These are phyloP conservation scores for Grus americana DNA, from an alignment of 2,113 vertebrate species.

Conservation along the genomic window DNA sequence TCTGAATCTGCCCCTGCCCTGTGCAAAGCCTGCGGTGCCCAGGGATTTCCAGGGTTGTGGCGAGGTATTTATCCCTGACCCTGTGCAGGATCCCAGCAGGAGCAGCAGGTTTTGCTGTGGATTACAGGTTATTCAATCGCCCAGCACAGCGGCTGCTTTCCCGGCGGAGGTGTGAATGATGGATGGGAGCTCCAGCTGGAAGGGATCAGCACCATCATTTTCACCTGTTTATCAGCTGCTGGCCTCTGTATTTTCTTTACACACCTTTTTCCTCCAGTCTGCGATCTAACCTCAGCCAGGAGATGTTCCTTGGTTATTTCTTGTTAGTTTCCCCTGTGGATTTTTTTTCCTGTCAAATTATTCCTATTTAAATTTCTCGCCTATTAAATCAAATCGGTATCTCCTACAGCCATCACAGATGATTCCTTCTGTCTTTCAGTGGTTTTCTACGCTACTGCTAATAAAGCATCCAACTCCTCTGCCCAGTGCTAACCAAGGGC, in stretches of 20 bases:
- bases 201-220: background rate
- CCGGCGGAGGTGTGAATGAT: background rate
- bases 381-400: background rate
- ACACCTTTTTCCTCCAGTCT: background rate
- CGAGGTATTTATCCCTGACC: background rate
- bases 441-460: background rate
- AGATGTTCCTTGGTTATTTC: background rate
- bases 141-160: background rate
- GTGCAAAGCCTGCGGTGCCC: background rate
- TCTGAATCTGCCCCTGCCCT: background rate
- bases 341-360: background rate
- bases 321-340: background rate
- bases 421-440: background rate
- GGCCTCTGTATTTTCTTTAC: background rate
- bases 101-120: background rate
- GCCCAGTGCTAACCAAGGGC: background rate
- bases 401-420: background rate
- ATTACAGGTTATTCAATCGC: background rate
- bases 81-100: background rate
- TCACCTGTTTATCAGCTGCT: slow-evolving; percentile 5
- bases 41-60: background rate
- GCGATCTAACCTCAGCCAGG: background rate
- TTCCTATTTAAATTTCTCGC: background rate
- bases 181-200: background rate
- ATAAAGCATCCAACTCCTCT: background rate